Conservation (phyloP, 2,113 vertebrate genomes). For the Microtus ochrogaster region DNA sequence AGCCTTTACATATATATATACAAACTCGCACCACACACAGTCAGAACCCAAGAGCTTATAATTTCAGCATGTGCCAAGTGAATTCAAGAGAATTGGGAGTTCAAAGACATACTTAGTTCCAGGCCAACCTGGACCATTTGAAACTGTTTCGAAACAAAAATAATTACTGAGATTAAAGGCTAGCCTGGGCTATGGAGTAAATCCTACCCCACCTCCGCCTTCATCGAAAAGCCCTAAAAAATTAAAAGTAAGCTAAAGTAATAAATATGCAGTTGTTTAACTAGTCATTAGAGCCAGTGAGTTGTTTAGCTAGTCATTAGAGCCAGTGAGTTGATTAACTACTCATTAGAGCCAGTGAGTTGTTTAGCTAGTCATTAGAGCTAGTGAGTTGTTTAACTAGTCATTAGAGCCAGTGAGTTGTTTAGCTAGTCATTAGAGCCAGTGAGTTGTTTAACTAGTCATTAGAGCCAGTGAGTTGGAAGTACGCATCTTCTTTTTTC, state of each 20-base stretch:
- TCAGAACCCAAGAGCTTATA: neutral
- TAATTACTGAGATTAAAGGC: neutral
- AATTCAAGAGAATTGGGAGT: neutral
- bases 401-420: too few relatives aligned
- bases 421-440: too few relatives aligned
- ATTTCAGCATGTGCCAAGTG: neutral
- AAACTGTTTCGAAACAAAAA: neutral
- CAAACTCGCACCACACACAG: neutral
- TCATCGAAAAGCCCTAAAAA: neutral
- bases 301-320: too few relatives aligned
- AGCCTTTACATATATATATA: neutral
- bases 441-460: neutral
- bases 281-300: neutral
- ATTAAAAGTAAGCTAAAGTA: neutral
- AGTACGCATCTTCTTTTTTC: neutral
- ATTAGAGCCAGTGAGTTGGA: slow-evolving; percentile 27
- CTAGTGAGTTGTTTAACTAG: neutral
- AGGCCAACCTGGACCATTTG: neutral
- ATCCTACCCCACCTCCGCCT: neutral
- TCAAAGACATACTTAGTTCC: neutral
- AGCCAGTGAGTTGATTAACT: neutral
- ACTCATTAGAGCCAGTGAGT: neutral
- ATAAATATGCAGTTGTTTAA: neutral
- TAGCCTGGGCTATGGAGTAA: neutral
- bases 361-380: neutral